A percentile compares a stretch with the other conserved stretches of the same genome.
Conservation (phyloP, 1,140 invertebrate genomes). For the silkworm (Bombyx mori) region ASM3026992v2 NC_085116.1:2187001-2187500, state of each 20-base stretch:
- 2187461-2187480: no score
- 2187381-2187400: no score
- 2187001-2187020: conserved; percentile 55
- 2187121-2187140: conserved; percentile 62
- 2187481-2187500: no score
- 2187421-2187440: no score
- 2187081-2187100: conserved; percentile 21
- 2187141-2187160: conserved; percentile 63
- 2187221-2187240: conserved; percentile 44
- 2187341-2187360: no score
- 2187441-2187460: no score
- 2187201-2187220: conserved; percentile 20
- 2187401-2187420: no score
- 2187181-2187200: conserved; percentile 36
- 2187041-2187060: conserved; percentile 26
- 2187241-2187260: conserved; percentile 36
- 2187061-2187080: conserved; percentile 15
- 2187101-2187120: conserved; percentile 47
- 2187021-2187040: conserved; percentile 30
- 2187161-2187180: conserved; percentile 34
- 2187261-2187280: conserved; percentile 2
- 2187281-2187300: no score
- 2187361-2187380: no score
- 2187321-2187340: no score
- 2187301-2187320: no score